Base-by-base conservation (phyloP, 2,113 vertebrate species). In the Arenaria interpres region DNA sequence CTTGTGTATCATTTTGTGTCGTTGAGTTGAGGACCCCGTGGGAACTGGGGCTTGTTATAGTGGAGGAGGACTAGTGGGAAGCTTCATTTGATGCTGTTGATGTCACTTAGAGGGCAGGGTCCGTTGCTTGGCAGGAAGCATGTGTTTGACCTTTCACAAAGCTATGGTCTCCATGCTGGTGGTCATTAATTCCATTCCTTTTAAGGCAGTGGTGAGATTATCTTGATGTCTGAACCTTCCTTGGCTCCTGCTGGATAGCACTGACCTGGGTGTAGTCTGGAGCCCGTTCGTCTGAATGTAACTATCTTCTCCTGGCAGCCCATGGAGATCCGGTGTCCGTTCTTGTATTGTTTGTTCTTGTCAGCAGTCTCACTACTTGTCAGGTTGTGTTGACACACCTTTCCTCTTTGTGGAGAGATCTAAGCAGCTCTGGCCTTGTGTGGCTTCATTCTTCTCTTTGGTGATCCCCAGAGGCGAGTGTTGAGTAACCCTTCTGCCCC, bases 161-260 rank as follows among this genome's bases (percentile, higher is more conserved):
- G 50, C 66, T 57, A 13, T 72, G 80, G 86, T 92, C 95, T 89
- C 94, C 43, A 13, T 87, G 56, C 64, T 75, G 48, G 57, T 95
- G 90, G 73, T 87, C 95, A 96, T 85, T 96, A 94, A 85, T 95
- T 95, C 88, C 88, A 92, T 90, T 96, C 92, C 94, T 95, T 96
- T 92, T 97, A 90, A 93, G 90, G 90, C 83, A 73, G 32, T 75
- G 32, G 48, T 0, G 4, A 95, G 69, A 87, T 93, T 76, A 62
- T 95, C 90, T 92, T 87, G 69, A 60, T 96, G 85, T 76, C 90
- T 84, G 86, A 93, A 89, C 68, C 90, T 66, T 93, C 60, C 83
- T 92, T 89, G 88, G 33, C 86, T 96, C 43, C 57, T 89, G 83
- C 56, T 0, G 3, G 79, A 75, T 78, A 81, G 85, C 33, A 6